Conservation (phyloP, 1,140 invertebrate species). For the Caerostris darwini region DNA sequence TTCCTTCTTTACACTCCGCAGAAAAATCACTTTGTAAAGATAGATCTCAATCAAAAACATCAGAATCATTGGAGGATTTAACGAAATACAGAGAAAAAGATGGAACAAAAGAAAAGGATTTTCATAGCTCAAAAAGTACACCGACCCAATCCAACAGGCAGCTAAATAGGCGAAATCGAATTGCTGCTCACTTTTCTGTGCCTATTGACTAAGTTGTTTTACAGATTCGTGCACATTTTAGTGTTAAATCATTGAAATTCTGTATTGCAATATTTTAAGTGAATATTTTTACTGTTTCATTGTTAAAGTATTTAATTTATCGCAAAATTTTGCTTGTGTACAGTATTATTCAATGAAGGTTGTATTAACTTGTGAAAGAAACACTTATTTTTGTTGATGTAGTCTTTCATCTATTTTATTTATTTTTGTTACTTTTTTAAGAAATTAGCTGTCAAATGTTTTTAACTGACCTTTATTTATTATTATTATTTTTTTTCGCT, state of each 20-base stretch:
- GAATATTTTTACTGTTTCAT: slow-evolving; percentile 58
- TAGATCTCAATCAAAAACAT: not conserved
- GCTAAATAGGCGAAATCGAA: slow-evolving; percentile 35
- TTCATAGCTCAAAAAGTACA: slow-evolving; percentile 70
- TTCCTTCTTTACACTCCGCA: not conserved
- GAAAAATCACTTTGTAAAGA: not conserved
- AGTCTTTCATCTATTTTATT: slow-evolving; percentile 32
- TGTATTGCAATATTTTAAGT: slow-evolving; percentile 50
- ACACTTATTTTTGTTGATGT: slow-evolving; percentile 12
- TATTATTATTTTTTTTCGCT: not conserved
- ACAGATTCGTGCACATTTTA: slow-evolving; percentile 38
- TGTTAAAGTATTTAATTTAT: slow-evolving; percentile 41
- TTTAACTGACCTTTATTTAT: slow-evolving; percentile 3
- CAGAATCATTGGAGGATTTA: slow-evolving; percentile 29
- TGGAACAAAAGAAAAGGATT: slow-evolving; percentile 8
- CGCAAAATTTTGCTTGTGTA: slow-evolving; percentile 15
- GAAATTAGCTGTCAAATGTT: slow-evolving; percentile 8
- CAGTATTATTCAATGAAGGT: not conserved
- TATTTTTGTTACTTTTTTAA: slow-evolving; percentile 45
- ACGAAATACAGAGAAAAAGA: not conserved
- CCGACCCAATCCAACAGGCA: slow-evolving; percentile 28
- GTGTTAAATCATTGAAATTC: slow-evolving; percentile 18
- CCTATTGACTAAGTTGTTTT: slow-evolving; percentile 63
- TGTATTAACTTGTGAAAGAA: not conserved
- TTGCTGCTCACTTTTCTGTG: slow-evolving; percentile 72